Evolutionary conservation across 2,888 invertebrate species (phyloP).

Genomic region (Melitaea athalia): DNA sequence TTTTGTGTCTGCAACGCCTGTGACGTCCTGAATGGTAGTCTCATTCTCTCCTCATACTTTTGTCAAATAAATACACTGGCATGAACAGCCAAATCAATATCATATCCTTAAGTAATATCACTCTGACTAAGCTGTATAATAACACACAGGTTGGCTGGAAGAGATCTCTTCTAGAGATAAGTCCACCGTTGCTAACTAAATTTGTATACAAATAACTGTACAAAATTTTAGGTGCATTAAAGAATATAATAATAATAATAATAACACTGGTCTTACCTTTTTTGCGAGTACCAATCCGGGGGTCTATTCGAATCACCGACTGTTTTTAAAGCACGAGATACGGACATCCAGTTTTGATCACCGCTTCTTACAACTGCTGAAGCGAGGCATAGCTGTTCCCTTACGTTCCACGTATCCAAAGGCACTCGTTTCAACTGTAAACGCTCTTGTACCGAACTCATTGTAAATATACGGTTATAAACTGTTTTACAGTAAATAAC

Average conservation of each 20-base stretch:
- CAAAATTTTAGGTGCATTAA: too few species aligned
- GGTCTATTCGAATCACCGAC: slow-evolving; percentile 89
- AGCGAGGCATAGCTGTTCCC: slow-evolving; percentile 92
- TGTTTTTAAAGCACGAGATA: slow-evolving; percentile 89
- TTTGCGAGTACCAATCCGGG: slow-evolving; percentile 93
- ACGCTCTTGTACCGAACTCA: slow-evolving; percentile 76
- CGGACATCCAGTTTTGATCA: slow-evolving; percentile 96
- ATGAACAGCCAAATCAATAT: too few species aligned
- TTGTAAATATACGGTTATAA: slow-evolving; percentile 41
- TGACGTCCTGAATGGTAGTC: too few species aligned
- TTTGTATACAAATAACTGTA: too few species aligned
- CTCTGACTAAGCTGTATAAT: not conserved
- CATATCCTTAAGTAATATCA: too few species aligned
- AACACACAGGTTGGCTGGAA: too few species aligned
- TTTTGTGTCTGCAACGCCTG: too few species aligned
- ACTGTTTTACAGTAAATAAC: not conserved
- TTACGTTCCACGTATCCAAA: slow-evolving; percentile 91
- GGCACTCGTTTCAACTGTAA: slow-evolving; percentile 85
- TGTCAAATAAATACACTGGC: too few species aligned
- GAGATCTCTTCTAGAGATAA: too few species aligned
- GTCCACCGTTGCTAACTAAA: too few species aligned
- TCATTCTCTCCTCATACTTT: too few species aligned
- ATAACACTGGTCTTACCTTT: slow-evolving; percentile 55
- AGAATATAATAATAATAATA: too few species aligned
- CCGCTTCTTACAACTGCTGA: slow-evolving; percentile 92